Conservation (phyloP, 2,797 vertebrate genomes). For the Limnodromus scolopaceus region DNA sequence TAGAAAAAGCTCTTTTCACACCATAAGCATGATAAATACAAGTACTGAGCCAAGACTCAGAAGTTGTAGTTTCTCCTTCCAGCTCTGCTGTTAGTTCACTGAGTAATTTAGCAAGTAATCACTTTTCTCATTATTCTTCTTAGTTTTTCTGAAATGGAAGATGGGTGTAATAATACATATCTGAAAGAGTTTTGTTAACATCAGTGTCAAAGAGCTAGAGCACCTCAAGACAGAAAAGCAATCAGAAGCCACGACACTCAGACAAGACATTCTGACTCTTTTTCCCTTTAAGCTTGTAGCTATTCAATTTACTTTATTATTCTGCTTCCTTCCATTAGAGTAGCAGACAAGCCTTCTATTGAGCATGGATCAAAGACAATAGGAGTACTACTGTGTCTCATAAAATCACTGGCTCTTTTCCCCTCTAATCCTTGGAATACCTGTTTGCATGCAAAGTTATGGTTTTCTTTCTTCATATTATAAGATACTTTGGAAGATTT, state of each 20-base stretch:
- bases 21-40: not conserved
- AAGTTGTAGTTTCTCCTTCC: not conserved
- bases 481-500: not conserved
- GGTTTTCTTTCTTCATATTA: not conserved
- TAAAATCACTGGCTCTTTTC: not conserved
- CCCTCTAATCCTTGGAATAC: not conserved
- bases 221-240: conserved; percentile 4
- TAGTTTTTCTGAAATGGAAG: not conserved
- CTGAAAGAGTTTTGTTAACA: not conserved
- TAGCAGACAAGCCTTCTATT: not conserved
- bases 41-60: not conserved
- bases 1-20: not conserved
- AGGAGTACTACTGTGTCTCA: not conserved
- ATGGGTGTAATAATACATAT: not conserved
- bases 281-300: not conserved
- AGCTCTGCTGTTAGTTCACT: not conserved
- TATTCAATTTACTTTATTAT: not conserved
- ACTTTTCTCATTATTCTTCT: not conserved
- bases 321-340: not conserved
- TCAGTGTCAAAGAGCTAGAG: not conserved
- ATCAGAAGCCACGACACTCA: conserved; percentile 55
- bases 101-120: not conserved
- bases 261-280: conserved; percentile 17
- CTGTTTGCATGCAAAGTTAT: not conserved
- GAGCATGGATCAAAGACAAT: not conserved